Evolutionary conservation across 2,888 invertebrate genomes (phyloP), one percentile per base, ranked within the genome.

Genomic region (Seira musarum): DNA sequence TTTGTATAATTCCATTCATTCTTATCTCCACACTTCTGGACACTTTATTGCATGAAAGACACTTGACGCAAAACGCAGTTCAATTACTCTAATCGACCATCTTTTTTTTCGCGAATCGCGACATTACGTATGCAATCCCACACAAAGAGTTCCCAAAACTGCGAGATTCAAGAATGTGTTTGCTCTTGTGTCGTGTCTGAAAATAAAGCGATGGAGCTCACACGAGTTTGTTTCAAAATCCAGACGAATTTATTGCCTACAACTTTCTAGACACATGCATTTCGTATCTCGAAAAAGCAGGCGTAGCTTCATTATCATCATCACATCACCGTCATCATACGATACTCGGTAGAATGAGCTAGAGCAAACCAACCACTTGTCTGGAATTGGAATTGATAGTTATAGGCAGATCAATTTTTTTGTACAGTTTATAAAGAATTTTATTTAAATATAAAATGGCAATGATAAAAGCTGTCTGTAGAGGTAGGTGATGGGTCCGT

Each of bases 181-280:
- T 30, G 30, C 30, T 30, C 30, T 30, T 8, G 2, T 30, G 30
- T 30, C 30, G 8, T 8, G 49, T 49, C 49, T 49, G 49, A n/a
- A 49, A n/a, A 15, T 49, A 49, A 49, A 49, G 49, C 15, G 49
- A 8, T 40, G 40, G 13, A 40, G 6, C 40, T 5, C 40, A 40
- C 40, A 40, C 65, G n/a, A n/a, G n/a, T n/a, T n/a, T 73, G 73
- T 65, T 70, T 71, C 46, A 64, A 66, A 66, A 80, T 73, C 73
- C 79, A 80, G 79, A 80, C 79, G 68, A 49, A 73, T 80, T 80
- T 80, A 80, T 80, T 73, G 57, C 72, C 67, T 74, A 66, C 73
- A 73, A 30, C 73, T 65, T 30, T 49, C 17, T 57, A 53, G 30
- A 53, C 46, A 65, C 40, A 40, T 40, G 40, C 40, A 40, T 8